phyloP scores from a whole-genome alignment of 2,888 invertebrate species.

The Drosophila affinis region DNA sequence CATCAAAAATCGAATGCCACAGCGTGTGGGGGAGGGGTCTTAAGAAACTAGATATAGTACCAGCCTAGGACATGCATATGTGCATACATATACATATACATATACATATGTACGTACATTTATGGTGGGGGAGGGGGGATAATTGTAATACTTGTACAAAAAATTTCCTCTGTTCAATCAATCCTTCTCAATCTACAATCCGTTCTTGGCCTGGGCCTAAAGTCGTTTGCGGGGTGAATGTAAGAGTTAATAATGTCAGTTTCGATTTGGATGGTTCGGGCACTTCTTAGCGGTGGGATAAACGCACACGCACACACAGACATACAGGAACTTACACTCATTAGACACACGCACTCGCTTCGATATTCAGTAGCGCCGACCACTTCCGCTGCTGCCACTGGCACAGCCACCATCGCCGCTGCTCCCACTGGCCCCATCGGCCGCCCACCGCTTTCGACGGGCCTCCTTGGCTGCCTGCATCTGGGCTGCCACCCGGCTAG shows the following conservation, averaged over 20 bases:
- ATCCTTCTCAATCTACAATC: background rate
- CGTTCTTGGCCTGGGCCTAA: conserved; percentile 4
- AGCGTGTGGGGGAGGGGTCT: conserved; percentile 12
- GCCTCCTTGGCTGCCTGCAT: conserved; percentile 81
- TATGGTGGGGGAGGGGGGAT: conserved; percentile 20
- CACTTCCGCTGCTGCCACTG: conserved; percentile 71
- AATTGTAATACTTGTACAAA: background rate
- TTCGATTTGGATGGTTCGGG: conserved; percentile 62
- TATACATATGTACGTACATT: conserved; percentile 33
- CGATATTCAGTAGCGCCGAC: conserved; percentile 60
- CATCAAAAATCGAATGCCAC: conserved; percentile 49
- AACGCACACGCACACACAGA: conserved; percentile 5
- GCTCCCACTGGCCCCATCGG: conserved; percentile 79
- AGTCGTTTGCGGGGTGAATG: conserved; percentile 73
- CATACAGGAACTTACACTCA: background rate
- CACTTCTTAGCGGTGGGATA: conserved; percentile 48
- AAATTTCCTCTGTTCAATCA: conserved; percentile 16
- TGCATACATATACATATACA: conserved; percentile 16
- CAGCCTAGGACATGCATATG: conserved; percentile 8
- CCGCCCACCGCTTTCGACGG: conserved; percentile 78
- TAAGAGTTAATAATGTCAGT: conserved; percentile 78
- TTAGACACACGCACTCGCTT: background rate
- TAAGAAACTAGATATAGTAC: conserved; percentile 4
- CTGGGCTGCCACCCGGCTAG: conserved; percentile 79
- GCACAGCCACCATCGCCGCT: conserved; percentile 68